phyloP scores from a whole-genome alignment of 1,140 invertebrate genomes.

The Hyphantria cunea region DNA sequence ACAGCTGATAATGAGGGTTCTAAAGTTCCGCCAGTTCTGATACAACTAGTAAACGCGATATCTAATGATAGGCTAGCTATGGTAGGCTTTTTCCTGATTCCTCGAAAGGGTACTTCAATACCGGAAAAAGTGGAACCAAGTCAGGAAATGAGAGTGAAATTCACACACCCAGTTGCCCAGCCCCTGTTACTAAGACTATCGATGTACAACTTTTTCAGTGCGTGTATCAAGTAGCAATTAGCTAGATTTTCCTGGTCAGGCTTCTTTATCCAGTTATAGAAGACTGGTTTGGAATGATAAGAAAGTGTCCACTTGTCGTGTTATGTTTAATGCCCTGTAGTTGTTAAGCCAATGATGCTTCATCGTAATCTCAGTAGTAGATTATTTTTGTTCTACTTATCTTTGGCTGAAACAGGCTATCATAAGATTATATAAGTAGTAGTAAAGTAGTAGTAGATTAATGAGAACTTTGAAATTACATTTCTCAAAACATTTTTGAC shows the following conservation, averaged over 20 bases:
- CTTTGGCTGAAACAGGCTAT: too few relatives aligned
- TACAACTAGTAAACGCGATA: not conserved
- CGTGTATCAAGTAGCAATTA: constrained; percentile 15
- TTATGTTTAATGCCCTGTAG: constrained; percentile 13
- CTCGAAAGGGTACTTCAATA: constrained; percentile 31
- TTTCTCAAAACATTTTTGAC: too few relatives aligned
- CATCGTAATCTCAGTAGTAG: too few relatives aligned
- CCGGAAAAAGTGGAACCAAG: constrained; percentile 38
- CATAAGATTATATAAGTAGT: too few relatives aligned
- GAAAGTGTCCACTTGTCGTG: constrained; percentile 16
- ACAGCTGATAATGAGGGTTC: not conserved
- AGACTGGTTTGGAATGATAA: constrained; percentile 5
- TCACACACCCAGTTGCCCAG: constrained; percentile 19
- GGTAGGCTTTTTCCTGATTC: constrained; percentile 41
- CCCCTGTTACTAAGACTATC: constrained; percentile 9
- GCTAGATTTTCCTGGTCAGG: constrained; percentile 22
- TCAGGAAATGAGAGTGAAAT: constrained; percentile 42
- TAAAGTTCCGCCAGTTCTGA: constrained; percentile 8
- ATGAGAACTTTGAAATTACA: too few relatives aligned
- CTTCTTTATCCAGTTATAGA: constrained; percentile 29
- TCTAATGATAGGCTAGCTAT: constrained; percentile 37
- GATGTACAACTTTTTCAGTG: constrained; percentile 9
- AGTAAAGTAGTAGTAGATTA: too few relatives aligned
- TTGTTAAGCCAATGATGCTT: too few relatives aligned
- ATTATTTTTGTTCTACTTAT: too few relatives aligned